Evolutionary conservation across 2,797 vertebrate genomes (phyloP).

Genomic region (Thunnus albacares): DNA sequence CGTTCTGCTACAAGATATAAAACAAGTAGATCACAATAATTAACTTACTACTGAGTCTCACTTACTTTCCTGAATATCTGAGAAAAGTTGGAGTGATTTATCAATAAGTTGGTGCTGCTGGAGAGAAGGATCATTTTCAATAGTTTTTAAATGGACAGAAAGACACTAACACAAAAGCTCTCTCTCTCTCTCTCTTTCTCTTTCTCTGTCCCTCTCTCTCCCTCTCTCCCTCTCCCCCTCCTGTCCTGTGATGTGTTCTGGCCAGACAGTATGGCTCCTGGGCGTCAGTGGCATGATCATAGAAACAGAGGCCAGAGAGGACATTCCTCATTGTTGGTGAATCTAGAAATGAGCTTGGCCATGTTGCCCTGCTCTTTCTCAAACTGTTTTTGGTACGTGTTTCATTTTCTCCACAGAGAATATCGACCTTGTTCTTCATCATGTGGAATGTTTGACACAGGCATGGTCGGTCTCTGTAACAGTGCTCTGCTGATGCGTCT

Average conservation of each 20-base stretch:
- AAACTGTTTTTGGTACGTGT: conserved; percentile 17
- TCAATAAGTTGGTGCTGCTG: background rate
- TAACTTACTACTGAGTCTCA: background rate
- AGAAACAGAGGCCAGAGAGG: conserved; percentile 82
- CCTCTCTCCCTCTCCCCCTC: conserved; percentile 63
- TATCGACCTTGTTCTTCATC: conserved; percentile 33
- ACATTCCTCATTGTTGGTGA: conserved; percentile 81
- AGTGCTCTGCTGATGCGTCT: conserved; percentile 29
- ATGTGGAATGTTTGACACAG: conserved; percentile 8
- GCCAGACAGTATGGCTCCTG: conserved; percentile 85
- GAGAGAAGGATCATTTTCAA: conserved; percentile 14
- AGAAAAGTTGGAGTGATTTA: conserved; percentile 18
- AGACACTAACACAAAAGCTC: conserved; percentile 47
- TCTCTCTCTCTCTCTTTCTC: background rate
- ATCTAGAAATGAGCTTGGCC: conserved; percentile 72
- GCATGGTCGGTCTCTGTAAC: conserved; percentile 28
- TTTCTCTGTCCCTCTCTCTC: conserved; percentile 7
- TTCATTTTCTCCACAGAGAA: conserved; percentile 45
- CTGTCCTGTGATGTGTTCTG: conserved; percentile 86
- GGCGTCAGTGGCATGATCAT: conserved; percentile 83
- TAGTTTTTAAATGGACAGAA: conserved; percentile 40
- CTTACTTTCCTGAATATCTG: background rate
- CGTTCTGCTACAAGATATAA: background rate
- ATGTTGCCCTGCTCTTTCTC: conserved; percentile 44
- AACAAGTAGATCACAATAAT: background rate